Evolutionary conservation across 1,140 invertebrate genomes (phyloP), one percentile per base, ranked within the genome.

Genomic region (Hylaeus volcanicus): DNA sequence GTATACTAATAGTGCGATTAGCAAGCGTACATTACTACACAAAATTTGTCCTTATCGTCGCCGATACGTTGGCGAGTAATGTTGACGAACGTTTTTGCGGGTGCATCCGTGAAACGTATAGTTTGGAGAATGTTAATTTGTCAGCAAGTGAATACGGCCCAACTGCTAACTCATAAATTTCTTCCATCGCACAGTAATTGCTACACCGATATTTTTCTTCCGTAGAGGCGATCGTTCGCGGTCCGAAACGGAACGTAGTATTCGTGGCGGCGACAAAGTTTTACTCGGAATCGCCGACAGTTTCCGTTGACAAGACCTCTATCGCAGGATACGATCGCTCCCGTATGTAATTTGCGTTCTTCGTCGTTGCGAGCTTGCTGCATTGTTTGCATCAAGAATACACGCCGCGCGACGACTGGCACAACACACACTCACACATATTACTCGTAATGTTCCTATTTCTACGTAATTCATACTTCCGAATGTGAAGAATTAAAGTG

Each of bases 391-490:
- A 11, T 14, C 63, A 12, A 66, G 6, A 15, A 37, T 2, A n/a
- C 9, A 0, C n/a, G 58, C 39, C 5, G 5, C 43, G 43, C 14
- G 41, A 53, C 56, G 56, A 61, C 45, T 75, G 48, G 73, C 58
- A 63, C 66, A 68, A 26, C 26, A 26, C 26, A 26, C 26, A 26
- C 26, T 26, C 61, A 76, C 58, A 58, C 72, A 68, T 65, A 76
- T 79, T 81, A 84, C 64, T 82, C 69, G 63, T 85, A 82, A 89
- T 80, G 87, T 89, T 88, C 88, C 88, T 89, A 89, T 89, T 84
- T 79, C 77, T 75, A 87, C 65, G 51, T 69, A 77, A 80, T 68
- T 71, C 69, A 58, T 77, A 80, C 63, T 53, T 53, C 39, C 61
- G 61, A 58, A 81, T 56, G 41, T 61, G 73, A 74, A 74, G 15